Conservation (phyloP, 2,888 invertebrate genomes). For the Athetis lepigone region DNA sequence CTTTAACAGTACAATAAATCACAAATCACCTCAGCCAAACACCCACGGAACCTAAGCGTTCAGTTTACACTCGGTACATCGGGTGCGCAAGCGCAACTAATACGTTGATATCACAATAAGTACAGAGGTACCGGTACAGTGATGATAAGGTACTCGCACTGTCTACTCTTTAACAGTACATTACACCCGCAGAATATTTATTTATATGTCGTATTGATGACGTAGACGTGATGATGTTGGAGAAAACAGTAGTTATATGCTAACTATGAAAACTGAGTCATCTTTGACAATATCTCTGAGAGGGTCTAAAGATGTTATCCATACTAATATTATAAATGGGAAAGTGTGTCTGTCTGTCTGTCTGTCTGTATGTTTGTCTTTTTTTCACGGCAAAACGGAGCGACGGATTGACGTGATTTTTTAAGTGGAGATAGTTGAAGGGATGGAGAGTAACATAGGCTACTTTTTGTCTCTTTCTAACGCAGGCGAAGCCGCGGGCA, state of each 20-base stretch:
- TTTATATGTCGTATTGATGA: neutral
- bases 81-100: slow-evolving; percentile 17
- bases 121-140: slow-evolving; percentile 35
- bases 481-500: too few relatives aligned
- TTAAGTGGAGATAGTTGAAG: too few relatives aligned
- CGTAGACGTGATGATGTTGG: neutral
- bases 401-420: too few relatives aligned
- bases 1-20: too few relatives aligned
- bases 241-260: neutral
- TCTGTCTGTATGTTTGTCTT: too few relatives aligned
- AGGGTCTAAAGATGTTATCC: neutral
- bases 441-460: too few relatives aligned
- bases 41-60: slow-evolving; percentile 7
- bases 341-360: too few relatives aligned
- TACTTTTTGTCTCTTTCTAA: too few relatives aligned
- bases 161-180: slow-evolving; percentile 13
- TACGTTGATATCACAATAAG: slow-evolving; percentile 22
- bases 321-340: too few relatives aligned
- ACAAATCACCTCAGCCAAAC: neutral
- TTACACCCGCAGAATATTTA: slow-evolving; percentile 11
- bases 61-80: slow-evolving; percentile 1
- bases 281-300: neutral
- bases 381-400: too few relatives aligned
- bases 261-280: neutral
- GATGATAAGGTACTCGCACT: slow-evolving; percentile 18